Percentiles rank a stretch among this genome's conserved stretches.
Evolutionary conservation across 2,113 vertebrate genomes (phyloP).

Genomic region (Petroica traversi): DNA sequence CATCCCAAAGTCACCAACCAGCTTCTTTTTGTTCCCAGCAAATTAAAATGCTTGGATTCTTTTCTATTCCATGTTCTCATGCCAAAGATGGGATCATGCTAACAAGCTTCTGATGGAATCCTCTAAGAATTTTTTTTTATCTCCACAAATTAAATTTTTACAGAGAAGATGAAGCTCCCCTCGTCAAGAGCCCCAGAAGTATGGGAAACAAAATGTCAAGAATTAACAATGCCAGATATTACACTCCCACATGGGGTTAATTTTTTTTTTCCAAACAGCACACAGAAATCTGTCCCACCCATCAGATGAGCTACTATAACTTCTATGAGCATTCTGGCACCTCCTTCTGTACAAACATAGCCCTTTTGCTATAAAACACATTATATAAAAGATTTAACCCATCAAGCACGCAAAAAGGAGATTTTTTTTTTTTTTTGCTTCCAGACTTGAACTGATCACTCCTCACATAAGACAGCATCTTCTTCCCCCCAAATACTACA

Average conservation of each 20-base stretch:
- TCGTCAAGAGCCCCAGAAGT: background rate
- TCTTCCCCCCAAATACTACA: background rate
- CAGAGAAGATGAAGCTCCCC: background rate
- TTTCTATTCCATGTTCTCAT: background rate
- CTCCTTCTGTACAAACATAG: slow-evolving; percentile 23
- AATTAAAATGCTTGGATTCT: slow-evolving; percentile 7
- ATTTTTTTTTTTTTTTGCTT: background rate
- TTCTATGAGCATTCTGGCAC: slow-evolving; percentile 30
- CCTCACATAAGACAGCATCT: background rate
- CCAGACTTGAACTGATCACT: background rate
- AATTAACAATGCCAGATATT: background rate
- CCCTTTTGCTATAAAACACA: background rate
- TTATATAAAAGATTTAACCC: background rate
- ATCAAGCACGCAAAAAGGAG: background rate
- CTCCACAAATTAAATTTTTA: background rate
- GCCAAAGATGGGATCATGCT: background rate
- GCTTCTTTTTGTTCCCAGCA: background rate
- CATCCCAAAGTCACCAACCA: background rate
- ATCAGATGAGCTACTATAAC: slow-evolving; percentile 18
- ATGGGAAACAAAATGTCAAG: background rate
- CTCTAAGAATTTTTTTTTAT: background rate
- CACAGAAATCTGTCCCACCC: background rate
- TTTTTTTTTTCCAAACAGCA: background rate
- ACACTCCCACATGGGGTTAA: background rate
- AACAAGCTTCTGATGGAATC: background rate